phyloP scores from a whole-genome alignment of 1,140 invertebrate genomes.

The Drosophila novamexicana region DNA sequence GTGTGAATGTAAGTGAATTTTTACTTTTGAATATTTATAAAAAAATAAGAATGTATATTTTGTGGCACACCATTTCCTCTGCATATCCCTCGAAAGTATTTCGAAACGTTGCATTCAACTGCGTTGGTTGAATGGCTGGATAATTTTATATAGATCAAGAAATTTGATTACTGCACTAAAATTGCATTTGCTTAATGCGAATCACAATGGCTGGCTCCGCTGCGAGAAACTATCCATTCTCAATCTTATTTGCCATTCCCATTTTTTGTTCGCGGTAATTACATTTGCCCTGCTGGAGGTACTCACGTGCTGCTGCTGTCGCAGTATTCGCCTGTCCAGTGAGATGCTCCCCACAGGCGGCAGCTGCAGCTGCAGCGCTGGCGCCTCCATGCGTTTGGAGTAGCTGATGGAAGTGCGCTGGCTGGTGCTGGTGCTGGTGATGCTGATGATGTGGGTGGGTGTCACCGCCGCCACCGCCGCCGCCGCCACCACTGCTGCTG shows the following conservation, averaged over 20 bases:
- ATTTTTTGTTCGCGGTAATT: slow-evolving; percentile 24
- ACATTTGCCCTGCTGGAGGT: slow-evolving; percentile 12
- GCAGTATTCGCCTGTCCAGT: slow-evolving; percentile 67
- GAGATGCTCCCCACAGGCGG: slow-evolving; percentile 70
- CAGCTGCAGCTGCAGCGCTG: slow-evolving; percentile 43
- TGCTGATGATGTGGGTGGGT: slow-evolving; percentile 40
- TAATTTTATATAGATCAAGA: background rate
- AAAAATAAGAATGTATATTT: too few species aligned
- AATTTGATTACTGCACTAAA: slow-evolving; percentile 11
- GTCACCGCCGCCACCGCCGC: slow-evolving; percentile 53
- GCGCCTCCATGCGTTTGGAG: slow-evolving; percentile 66
- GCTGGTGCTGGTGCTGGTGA: slow-evolving; percentile 66
- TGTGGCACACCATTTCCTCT: too few species aligned
- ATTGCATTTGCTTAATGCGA: slow-evolving; percentile 24
- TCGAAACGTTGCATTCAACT: background rate
- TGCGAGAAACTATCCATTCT: slow-evolving; percentile 1
- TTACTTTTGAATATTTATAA: too few species aligned
- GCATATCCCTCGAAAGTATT: too few species aligned
- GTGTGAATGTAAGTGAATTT: too few species aligned
- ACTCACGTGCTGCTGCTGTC: slow-evolving; percentile 72
- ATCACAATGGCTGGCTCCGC: slow-evolving; percentile 29
- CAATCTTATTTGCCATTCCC: background rate
- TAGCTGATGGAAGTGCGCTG: slow-evolving; percentile 69
- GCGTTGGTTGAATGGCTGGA: background rate
- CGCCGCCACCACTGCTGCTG: slow-evolving; percentile 51